Evolutionary conservation across 2,797 vertebrate genomes (phyloP).

Genomic region (Luscinia luscinia): DNA sequence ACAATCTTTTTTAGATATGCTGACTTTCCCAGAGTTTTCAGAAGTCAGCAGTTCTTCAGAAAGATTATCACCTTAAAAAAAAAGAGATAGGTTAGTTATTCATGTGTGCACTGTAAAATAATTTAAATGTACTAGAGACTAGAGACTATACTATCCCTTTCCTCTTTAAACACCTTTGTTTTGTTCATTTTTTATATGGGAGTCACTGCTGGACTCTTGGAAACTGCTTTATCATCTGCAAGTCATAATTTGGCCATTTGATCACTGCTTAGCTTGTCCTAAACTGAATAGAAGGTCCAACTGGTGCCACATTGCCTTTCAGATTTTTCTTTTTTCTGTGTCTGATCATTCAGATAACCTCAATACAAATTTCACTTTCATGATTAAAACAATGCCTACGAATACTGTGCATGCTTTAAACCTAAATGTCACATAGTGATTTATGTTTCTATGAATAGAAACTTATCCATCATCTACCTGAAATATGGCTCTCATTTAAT

Average conservation of each 20-base stretch:
- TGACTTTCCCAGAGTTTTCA: neutral
- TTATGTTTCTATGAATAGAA: neutral
- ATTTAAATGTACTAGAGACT: neutral
- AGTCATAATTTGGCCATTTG: neutral
- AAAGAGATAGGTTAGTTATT: neutral
- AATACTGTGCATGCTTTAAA: neutral
- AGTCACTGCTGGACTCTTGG: neutral
- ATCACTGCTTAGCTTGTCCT: neutral
- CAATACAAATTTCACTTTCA: neutral
- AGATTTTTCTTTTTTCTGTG: neutral
- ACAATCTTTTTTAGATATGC: neutral
- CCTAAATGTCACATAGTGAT: neutral
- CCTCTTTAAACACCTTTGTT: neutral
- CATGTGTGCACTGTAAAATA: neutral
- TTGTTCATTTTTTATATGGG: neutral
- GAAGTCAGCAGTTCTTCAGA: slow-evolving; percentile 36
- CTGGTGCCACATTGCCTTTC: neutral
- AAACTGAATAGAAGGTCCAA: neutral
- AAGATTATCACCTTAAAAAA: slow-evolving; percentile 12
- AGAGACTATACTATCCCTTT: neutral
- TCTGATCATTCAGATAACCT: neutral
- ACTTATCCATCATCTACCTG: neutral
- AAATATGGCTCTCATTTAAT: neutral
- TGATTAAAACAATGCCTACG: neutral
- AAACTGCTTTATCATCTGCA: neutral